Percentiles rank a stretch among this genome's conserved stretches.
Conservation (phyloP, 1,140 invertebrate species). For the Cydia pomonella region DNA sequence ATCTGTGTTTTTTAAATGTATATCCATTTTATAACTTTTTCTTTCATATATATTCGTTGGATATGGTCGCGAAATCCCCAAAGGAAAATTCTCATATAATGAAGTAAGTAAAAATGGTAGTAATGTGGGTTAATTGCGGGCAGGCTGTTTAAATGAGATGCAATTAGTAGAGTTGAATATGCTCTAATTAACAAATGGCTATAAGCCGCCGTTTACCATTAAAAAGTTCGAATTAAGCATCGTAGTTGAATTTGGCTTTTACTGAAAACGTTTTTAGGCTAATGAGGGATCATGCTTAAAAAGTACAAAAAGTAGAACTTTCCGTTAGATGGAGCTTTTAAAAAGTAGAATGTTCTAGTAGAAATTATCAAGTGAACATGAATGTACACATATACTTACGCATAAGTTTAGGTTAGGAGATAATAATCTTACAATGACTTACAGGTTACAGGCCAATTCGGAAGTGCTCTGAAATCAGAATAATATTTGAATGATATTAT, state of each 20-base stretch:
- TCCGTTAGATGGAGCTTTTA: neutral
- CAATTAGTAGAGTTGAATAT: slow-evolving; percentile 66
- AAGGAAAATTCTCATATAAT: slow-evolving; percentile 7
- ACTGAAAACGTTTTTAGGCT: slow-evolving; percentile 3
- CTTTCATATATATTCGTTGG: neutral
- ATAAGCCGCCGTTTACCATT: slow-evolving; percentile 30
- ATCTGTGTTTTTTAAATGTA: neutral
- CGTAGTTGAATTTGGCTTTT: slow-evolving; percentile 25
- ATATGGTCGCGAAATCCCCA: neutral
- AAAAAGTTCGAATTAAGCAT: slow-evolving; percentile 31
- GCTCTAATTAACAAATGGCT: slow-evolving; percentile 59
- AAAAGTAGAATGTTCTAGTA: neutral
- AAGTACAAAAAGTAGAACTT: neutral
- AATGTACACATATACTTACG: neutral
- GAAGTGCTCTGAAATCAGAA: no score
- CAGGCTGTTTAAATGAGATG: slow-evolving; percentile 68
- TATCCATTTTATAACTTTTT: neutral
- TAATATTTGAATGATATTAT: no score
- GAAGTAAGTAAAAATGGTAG: slow-evolving; percentile 42
- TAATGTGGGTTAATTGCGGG: slow-evolving; percentile 70
- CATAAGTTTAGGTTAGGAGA: no score
- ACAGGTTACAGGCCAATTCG: no score
- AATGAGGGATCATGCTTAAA: neutral
- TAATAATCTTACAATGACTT: no score
- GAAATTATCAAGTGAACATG: neutral